Evolutionary conservation across 2,888 invertebrate genomes (phyloP).

Genomic region (Opisthograptis luteolata): DNA sequence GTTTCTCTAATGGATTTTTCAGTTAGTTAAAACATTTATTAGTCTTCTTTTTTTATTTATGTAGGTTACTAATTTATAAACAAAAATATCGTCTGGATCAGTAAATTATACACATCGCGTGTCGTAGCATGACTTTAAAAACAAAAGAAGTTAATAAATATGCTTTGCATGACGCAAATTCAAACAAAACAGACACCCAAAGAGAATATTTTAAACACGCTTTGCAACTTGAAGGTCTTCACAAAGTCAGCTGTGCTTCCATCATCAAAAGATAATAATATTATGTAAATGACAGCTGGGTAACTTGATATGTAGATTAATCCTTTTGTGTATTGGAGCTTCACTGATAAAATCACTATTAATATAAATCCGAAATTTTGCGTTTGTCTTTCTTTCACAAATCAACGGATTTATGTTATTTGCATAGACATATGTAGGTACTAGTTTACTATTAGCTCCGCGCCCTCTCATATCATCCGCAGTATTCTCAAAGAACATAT

Average conservation of each 20-base stretch:
- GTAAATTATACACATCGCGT: too few species aligned
- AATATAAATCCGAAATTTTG: too few species aligned
- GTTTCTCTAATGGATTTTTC: not conserved
- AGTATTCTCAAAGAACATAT: too few species aligned
- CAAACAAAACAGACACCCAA: conserved; percentile 10
- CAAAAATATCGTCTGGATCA: too few species aligned
- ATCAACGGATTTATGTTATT: too few species aligned
- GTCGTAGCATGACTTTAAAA: not conserved
- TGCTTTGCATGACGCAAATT: conserved; percentile 15
- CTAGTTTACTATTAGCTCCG: too few species aligned
- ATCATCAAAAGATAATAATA: conserved; percentile 7
- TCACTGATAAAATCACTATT: not conserved
- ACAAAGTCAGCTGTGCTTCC: conserved; percentile 12
- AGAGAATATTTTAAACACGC: too few species aligned
- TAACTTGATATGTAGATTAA: not conserved
- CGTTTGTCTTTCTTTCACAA: too few species aligned
- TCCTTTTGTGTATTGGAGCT: not conserved
- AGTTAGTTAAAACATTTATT: not conserved
- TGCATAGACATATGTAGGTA: not conserved
- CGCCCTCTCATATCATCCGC: too few species aligned
- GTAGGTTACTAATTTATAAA: too few species aligned
- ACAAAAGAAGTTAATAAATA: conserved; percentile 8
- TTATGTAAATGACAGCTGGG: not conserved
- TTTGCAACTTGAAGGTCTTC: too few species aligned
- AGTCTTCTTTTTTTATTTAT: too few species aligned